Conservation (phyloP, 1,140 invertebrate genomes). For the Drosophila melanica region DNA sequence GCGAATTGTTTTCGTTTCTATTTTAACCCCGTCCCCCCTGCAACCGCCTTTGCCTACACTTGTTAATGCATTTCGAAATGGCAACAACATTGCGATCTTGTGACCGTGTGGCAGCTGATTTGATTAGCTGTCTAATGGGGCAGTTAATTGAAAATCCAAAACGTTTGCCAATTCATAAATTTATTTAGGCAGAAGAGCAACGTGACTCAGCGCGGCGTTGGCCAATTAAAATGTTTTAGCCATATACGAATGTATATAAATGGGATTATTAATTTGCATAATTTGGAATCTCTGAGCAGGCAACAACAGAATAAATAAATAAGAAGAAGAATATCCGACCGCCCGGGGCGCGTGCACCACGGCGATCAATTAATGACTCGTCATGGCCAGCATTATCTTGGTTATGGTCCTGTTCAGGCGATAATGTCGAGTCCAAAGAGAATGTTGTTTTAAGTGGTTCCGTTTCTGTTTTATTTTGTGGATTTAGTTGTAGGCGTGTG, state of each 20-base stretch:
- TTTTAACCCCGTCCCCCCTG: neutral
- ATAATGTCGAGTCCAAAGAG: constrained; percentile 41
- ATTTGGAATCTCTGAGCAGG: constrained; percentile 38
- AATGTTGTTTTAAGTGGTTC: constrained; percentile 62
- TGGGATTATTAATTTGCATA: constrained; percentile 77
- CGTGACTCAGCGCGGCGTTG: constrained; percentile 38
- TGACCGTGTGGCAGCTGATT: constrained; percentile 68
- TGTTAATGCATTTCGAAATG: constrained; percentile 23
- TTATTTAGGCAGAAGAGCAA: neutral
- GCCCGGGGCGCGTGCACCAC: constrained; percentile 47
- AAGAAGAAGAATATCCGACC: constrained; percentile 35
- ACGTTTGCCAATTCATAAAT: constrained; percentile 74
- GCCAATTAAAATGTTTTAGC: constrained; percentile 66
- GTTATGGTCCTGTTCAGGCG: constrained; percentile 74
- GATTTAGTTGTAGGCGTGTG: constrained; percentile 57
- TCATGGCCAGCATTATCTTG: constrained; percentile 68
- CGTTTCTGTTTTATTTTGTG: constrained; percentile 11
- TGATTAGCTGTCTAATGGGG: constrained; percentile 39
- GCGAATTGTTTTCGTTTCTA: constrained; percentile 2
- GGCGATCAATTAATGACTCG: constrained; percentile 62
- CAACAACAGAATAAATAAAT: neutral
- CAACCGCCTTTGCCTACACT: too few relatives aligned
- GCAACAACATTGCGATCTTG: constrained; percentile 44
- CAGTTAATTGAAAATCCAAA: constrained; percentile 53
- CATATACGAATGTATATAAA: constrained; percentile 47